A percentile compares a stretch with the other conserved stretches of the same genome.
phyloP scores from a whole-genome alignment of 2,113 vertebrate species.

The Hydropotes inermis region DNA sequence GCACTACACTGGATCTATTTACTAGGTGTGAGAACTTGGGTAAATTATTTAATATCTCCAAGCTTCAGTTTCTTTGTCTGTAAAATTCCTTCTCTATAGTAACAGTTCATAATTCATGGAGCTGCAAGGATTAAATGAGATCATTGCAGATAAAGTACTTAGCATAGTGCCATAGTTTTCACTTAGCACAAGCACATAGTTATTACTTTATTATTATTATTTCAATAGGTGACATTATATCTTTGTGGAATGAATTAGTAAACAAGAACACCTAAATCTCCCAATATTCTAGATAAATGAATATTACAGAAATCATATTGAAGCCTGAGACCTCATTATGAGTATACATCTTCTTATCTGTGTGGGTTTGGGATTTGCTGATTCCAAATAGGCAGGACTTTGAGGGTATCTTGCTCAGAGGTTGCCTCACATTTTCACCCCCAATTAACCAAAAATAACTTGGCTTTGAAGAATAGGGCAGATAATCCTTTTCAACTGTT shows the following conservation, averaged over 20 bases:
- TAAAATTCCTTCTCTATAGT: conserved; percentile 5
- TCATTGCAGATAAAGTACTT: not conserved
- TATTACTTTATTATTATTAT: not conserved
- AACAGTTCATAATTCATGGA: not conserved
- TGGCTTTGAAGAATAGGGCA: conserved; percentile 56
- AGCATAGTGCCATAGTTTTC: not conserved
- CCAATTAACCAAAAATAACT: conserved; percentile 43
- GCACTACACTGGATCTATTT: not conserved
- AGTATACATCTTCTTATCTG: not conserved
- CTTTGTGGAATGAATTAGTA: not conserved
- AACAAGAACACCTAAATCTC: not conserved
- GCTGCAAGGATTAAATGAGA: not conserved
- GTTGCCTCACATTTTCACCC: conserved; percentile 20
- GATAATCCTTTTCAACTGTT: conserved; percentile 36
- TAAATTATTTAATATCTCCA: not conserved
- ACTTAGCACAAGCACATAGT: not conserved
- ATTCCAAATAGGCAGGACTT: not conserved
- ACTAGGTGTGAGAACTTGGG: not conserved
- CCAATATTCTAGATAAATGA: not conserved
- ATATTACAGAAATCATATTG: not conserved
- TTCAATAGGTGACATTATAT: not conserved
- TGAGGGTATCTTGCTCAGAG: not conserved
- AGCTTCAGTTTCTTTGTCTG: not conserved
- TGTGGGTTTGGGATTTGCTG: not conserved
- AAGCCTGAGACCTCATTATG: not conserved